These are phyloP conservation scores for Andrena praecox DNA, from an alignment of 2,888 invertebrate genomes.

Conservation along the genomic window DNA sequence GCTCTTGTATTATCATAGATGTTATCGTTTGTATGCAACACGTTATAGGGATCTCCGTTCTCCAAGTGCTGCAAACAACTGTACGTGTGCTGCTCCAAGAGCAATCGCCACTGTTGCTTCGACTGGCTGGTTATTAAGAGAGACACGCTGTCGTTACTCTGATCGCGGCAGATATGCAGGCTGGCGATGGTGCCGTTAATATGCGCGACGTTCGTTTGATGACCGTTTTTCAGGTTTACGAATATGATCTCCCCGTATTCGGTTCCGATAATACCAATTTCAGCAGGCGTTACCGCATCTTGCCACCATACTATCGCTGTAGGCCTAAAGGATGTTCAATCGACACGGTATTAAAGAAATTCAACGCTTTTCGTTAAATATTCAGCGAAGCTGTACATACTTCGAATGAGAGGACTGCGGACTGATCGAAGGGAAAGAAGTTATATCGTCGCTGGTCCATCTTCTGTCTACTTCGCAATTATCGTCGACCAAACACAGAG, in stretches of 20 bases:
- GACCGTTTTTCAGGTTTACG: constrained; percentile 90
- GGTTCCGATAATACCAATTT: constrained; percentile 84
- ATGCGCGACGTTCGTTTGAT: constrained; percentile 87
- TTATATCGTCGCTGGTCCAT: constrained; percentile 87
- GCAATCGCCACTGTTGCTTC: constrained; percentile 92
- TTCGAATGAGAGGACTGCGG: constrained; percentile 80
- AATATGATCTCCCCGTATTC: constrained; percentile 88
- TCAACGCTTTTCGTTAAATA: not conserved
- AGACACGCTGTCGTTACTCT: constrained; percentile 87
- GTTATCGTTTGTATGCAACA: constrained; percentile 35
- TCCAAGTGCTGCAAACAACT: constrained; percentile 84
- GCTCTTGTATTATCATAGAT: constrained; percentile 79
- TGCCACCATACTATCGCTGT: constrained; percentile 84
- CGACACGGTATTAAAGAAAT: not conserved
- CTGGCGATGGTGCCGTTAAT: constrained; percentile 88
- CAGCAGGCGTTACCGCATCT: constrained; percentile 77
- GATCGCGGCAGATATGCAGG: constrained; percentile 90
- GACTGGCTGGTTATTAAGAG: constrained; percentile 90
- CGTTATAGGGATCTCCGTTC: constrained; percentile 62
- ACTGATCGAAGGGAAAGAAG: constrained; percentile 84
- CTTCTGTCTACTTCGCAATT: constrained; percentile 86
- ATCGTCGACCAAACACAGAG: constrained; percentile 87
- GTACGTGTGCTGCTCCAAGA: constrained; percentile 91
- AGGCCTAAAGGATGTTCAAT: constrained; percentile 71
- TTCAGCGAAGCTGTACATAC: constrained; percentile 60